Percentiles rank a stretch among this genome's conserved stretches.
These are phyloP conservation scores for Ridgeia piscesae DNA, from an alignment of 1,140 invertebrate species.

Conservation along the genomic window DNA sequence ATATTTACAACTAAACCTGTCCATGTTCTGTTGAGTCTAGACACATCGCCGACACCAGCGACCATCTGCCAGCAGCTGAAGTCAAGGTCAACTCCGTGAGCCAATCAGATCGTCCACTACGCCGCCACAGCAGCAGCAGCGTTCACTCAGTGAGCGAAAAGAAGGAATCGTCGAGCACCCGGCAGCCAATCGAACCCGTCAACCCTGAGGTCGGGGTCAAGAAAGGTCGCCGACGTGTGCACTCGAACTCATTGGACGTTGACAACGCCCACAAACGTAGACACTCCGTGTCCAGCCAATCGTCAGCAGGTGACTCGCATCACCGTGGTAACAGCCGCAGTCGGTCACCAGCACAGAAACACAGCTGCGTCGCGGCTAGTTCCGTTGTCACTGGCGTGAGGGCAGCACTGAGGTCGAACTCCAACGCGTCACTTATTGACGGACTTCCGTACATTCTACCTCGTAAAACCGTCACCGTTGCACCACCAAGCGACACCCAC, in stretches of 20 bases:
- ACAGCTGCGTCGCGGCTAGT: background rate
- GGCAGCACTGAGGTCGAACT: constrained; percentile 34
- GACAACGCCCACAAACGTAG: background rate
- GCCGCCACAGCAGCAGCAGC: background rate
- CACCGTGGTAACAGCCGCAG: background rate
- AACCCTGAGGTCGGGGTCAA: constrained; percentile 21
- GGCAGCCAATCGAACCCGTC: background rate
- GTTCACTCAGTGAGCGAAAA: background rate
- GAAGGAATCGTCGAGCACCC: background rate
- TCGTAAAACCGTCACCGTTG: constrained; percentile 14
- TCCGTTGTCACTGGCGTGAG: background rate
- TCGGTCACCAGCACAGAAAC: background rate
- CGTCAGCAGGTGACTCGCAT: background rate
- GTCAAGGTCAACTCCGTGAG: background rate
- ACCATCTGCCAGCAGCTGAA: background rate
- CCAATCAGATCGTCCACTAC: background rate
- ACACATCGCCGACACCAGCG: background rate
- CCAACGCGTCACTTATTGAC: constrained; percentile 28
- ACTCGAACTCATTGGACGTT: constrained; percentile 11
- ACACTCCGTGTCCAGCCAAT: constrained; percentile 3
- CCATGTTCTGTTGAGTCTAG: background rate
- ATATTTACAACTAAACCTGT: background rate
- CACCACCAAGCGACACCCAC: constrained; percentile 7
- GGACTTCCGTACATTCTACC: constrained; percentile 35
- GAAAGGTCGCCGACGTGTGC: constrained; percentile 15